Base-by-base conservation (phyloP, 2,888 invertebrate genomes). In the Lepidocyrtoides sp. region DNA sequence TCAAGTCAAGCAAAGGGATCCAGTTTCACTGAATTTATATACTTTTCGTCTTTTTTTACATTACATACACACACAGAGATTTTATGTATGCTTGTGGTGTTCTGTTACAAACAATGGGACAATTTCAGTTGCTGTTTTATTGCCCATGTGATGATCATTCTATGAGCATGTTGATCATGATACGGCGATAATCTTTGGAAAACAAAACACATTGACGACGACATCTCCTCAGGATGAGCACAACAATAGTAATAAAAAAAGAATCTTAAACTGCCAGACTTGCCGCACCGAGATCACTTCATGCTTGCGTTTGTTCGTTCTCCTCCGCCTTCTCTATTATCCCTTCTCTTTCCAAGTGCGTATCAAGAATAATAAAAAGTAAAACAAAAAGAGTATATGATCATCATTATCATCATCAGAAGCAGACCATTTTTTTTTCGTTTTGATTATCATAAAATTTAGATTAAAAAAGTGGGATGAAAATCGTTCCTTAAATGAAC, bases 91-190 rank as follows among this genome's bases (percentile, higher is more conserved):
- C 83, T 60, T 26, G 69, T 87, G 87, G 88, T 89, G 88, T 89
- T 82, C 72, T 89, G 81, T 89, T 89, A 89, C 88, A 89, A 83
- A 89, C 89, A 89, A 89, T 89, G 89, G 89, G 89, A 83, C 89
- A 75, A 83, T 89, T 89, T 89, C 83, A 82, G 89, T 83, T 83
- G 89, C 60, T 83, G 72, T 89, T 89, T 89, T 89, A 89, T 83
- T 83, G 32, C 89, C 48, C 82, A 32, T 83, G 83, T 89, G 89
- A 82, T 83, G 83, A 83, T 75, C 81, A 83, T 83, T 83, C 83
- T 83, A 83, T 66, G 83, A 66, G 66, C 66, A 89, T 89, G 69
- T 66, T 51, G 81, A 88, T 81, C 66, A 89, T 89, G 88, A 89
- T 81, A 81, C 63, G 69, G 57, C 72, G 88, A 89, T 89, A 82